A percentile compares a stretch with the other conserved stretches of the same genome.
These are phyloP conservation scores for Germaria angustata DNA, from an alignment of 2,888 invertebrate species.

Conservation along the genomic window DNA sequence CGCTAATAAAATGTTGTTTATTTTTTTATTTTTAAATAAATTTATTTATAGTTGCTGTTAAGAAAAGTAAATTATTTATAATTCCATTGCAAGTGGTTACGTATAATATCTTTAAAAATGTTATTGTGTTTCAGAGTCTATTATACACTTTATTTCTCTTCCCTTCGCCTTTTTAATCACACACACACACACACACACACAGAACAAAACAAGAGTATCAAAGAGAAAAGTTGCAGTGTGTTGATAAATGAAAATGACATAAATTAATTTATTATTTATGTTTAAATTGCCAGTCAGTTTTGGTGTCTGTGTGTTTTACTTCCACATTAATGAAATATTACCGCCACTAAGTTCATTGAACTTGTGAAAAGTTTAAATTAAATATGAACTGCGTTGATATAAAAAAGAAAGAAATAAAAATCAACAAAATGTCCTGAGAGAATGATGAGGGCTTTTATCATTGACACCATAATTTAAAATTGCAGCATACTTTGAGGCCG, in stretches of 20 bases:
- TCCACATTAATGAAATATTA: constrained; percentile 6
- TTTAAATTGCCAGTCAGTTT: constrained; percentile 56
- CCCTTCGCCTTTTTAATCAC: not conserved
- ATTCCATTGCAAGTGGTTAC: not conserved
- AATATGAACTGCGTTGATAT: not conserved
- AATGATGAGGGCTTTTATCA: not conserved
- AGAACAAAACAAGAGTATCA: no score
- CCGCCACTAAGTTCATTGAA: constrained; percentile 36
- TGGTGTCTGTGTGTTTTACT: constrained; percentile 21
- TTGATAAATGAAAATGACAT: constrained; percentile 47
- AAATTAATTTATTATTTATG: constrained; percentile 66
- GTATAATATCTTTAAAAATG: not conserved
- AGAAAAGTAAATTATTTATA: not conserved
- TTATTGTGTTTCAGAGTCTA: not conserved
- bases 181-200: no score
- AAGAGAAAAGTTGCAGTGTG: constrained; percentile 6
- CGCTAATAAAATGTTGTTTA: no score
- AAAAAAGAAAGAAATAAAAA: not conserved
- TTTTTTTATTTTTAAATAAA: no score
- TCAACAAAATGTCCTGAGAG: constrained; percentile 24
- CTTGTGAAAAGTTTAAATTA: constrained; percentile 26
- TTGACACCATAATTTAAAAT: constrained; percentile 14
- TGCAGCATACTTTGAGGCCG: constrained; percentile 28
- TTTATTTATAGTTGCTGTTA: no score
- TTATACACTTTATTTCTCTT: not conserved